phyloP scores from a whole-genome alignment of 2,113 vertebrate genomes.

The Zosterops borbonicus region DNA sequence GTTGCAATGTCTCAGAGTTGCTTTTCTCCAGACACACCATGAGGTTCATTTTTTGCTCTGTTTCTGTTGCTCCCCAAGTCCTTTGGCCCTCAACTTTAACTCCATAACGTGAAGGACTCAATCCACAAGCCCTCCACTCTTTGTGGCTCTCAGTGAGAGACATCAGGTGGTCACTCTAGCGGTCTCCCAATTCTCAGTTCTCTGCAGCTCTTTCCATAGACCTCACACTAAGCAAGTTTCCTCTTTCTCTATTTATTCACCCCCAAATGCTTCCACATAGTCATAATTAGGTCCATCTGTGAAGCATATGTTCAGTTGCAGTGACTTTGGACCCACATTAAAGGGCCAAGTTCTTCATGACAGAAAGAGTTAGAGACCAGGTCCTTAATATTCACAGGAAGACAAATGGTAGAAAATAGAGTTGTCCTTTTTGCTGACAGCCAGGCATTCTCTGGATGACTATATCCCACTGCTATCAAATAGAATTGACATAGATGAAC shows the following conservation, averaged over 20 bases:
- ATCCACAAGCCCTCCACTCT: background rate
- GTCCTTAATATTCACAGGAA: background rate
- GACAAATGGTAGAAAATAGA: background rate
- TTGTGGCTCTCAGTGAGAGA: background rate
- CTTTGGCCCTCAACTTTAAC: background rate
- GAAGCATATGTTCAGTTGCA: slow-evolving; percentile 29
- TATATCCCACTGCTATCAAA: background rate
- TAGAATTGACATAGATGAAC: background rate
- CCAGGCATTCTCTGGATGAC: background rate
- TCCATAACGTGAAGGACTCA: background rate
- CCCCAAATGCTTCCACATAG: background rate
- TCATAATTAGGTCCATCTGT: slow-evolving; percentile 33
- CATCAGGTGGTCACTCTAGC: background rate
- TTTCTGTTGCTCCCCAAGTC: background rate
- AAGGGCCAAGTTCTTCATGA: slow-evolving; percentile 21
- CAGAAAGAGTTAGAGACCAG: slow-evolving; percentile 2
- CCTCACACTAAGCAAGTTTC: slow-evolving; percentile 38
- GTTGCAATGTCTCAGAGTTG: background rate
- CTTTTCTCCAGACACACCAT: background rate
- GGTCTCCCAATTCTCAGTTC: background rate
- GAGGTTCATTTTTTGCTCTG: background rate
- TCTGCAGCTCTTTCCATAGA: background rate
- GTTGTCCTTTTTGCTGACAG: background rate
- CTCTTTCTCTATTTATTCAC: slow-evolving; percentile 38
- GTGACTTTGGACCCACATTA: slow-evolving; percentile 44